A percentile compares a stretch with the other conserved stretches of the same genome.
These are phyloP conservation scores for Hyposoter dolosus DNA, from an alignment of 2,888 invertebrate genomes.

Conservation along the genomic window DNA sequence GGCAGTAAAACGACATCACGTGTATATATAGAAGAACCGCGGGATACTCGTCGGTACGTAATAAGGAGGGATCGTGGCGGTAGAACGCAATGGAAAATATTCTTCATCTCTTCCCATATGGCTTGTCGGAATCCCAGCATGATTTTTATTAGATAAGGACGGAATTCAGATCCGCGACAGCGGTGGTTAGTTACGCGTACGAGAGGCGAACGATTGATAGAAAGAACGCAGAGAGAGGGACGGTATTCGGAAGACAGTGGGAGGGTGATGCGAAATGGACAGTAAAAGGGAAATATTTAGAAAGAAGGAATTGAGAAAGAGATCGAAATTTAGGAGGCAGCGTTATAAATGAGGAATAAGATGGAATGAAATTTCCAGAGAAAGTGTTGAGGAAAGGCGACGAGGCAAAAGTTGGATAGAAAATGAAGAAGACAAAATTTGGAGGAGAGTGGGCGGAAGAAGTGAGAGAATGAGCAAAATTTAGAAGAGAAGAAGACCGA, in stretches of 20 bases:
- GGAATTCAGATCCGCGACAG: neutral
- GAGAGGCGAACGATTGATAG: neutral
- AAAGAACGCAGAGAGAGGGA: neutral
- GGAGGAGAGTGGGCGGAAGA: neutral
- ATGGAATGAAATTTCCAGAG: neutral
- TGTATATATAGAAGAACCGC: constrained; percentile 44
- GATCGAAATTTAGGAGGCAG: constrained; percentile 2
- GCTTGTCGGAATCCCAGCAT: neutral
- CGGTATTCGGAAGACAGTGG: neutral
- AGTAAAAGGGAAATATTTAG: neutral
- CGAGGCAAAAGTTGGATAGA: constrained; percentile 11
- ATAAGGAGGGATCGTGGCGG: constrained; percentile 60
- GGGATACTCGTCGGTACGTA: constrained; percentile 59
- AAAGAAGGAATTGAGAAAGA: constrained; percentile 23
- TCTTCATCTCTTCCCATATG: constrained; percentile 3
- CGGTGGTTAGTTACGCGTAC: neutral
- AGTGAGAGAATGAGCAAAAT: constrained; percentile 21
- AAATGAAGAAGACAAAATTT: constrained; percentile 2
- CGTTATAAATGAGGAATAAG: neutral
- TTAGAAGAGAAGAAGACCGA: constrained; percentile 36
- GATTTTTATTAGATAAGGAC: neutral
- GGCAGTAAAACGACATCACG: constrained; percentile 29
- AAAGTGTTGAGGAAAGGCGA: neutral
- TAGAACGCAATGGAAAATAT: constrained; percentile 32
- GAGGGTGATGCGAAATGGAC: neutral